phyloP scores from a whole-genome alignment of 2,113 vertebrate genomes.

The Calidris pygmaea region DNA sequence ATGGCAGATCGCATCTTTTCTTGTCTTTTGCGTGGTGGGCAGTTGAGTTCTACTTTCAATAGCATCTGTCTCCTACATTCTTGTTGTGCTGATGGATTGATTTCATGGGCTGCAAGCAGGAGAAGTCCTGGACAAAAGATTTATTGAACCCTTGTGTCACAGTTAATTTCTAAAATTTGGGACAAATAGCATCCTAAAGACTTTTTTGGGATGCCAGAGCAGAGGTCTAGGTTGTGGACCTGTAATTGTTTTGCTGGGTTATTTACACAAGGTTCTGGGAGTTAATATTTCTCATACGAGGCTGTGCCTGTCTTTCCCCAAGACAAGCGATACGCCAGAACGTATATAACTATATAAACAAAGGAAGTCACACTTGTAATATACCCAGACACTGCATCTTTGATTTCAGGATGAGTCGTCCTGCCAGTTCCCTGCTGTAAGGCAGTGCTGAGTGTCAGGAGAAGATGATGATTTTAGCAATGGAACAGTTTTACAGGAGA shows the following conservation, averaged over 20 bases:
- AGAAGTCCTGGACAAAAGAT: not conserved
- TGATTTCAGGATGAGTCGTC: not conserved
- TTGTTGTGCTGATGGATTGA: not conserved
- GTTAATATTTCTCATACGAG: not conserved
- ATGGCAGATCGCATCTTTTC: not conserved
- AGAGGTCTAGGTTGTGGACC: not conserved
- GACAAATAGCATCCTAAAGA: not conserved
- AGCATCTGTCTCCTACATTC: not conserved
- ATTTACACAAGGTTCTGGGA: not conserved
- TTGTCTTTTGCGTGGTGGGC: not conserved
- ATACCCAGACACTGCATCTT: not conserved
- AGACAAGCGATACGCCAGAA: not conserved
- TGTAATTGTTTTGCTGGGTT: not conserved
- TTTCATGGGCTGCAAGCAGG: not conserved
- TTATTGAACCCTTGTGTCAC: accelerated
- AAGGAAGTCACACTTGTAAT: not conserved
- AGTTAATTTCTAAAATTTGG: not conserved
- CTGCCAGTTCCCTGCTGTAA: not conserved
- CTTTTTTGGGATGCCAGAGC: not conserved
- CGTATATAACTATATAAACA: not conserved
- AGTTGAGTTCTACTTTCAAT: not conserved
- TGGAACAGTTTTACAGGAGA: not conserved
- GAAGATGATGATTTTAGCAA: not conserved
- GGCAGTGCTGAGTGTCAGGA: not conserved
- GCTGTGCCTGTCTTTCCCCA: not conserved